Percentiles rank a stretch among this genome's conserved stretches.
Conservation (phyloP, 2,797 vertebrate genomes). For the Octomys mimax region DNA sequence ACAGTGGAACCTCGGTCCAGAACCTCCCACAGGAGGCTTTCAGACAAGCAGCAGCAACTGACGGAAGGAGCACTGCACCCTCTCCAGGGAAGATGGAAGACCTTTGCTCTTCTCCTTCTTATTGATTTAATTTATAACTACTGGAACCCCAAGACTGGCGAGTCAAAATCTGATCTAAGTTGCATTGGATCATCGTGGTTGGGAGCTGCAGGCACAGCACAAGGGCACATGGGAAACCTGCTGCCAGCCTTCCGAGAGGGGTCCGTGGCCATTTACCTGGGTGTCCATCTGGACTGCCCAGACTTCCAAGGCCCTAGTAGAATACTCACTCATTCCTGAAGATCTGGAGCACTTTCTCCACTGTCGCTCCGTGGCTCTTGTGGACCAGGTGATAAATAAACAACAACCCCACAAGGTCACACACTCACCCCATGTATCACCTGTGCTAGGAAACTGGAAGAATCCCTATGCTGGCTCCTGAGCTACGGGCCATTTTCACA, state of each 20-base stretch:
- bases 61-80: not conserved
- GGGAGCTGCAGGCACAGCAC: not conserved
- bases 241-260: not conserved
- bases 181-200: not conserved
- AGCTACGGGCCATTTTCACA: not conserved
- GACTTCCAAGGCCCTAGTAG: not conserved
- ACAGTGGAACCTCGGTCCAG: not conserved
- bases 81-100: rapidly evolving
- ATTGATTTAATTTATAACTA: not conserved
- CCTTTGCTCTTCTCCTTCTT: not conserved
- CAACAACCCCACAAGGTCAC: not conserved
- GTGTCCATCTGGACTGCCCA: not conserved
- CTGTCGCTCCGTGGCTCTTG: not conserved
- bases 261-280: not conserved
- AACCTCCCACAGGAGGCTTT: not conserved
- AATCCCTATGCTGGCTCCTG: not conserved
- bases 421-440: not conserved
- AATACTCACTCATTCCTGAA: not conserved
- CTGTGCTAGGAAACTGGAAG: not conserved
- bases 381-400: not conserved
- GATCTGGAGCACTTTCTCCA: not conserved
- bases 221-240: not conserved
- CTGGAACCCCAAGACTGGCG: not conserved
- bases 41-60: rapidly evolving
- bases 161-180: not conserved